Evolutionary conservation across 2,797 vertebrate genomes (phyloP), one percentile per base, ranked within the genome.

Genomic region (Amazonetta brasiliensis): DNA sequence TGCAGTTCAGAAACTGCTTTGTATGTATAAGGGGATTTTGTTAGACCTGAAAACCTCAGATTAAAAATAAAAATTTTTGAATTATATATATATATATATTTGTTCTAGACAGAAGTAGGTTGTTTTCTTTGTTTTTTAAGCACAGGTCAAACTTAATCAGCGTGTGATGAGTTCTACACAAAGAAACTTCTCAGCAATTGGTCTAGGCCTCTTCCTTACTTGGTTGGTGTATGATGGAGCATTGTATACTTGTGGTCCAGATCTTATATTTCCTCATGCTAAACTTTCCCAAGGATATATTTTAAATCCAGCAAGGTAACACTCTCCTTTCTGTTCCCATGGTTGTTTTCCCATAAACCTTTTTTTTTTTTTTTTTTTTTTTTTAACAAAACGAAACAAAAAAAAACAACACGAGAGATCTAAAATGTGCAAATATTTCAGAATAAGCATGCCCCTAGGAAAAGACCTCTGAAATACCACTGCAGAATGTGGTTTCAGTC

Each of bases 41-140:
- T 76, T 60, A 4, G n/a, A 56, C 44, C 11, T 71, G 37, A 55
- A 91, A 95, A 72, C 14, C n/a, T n/a, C 39, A 43, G 31, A 26
- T 80, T 81, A 86, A 82, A 91, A 84, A 54, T 58, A 75, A 68
- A 43, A 81, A 44, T 30, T 15, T 26, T 20, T 37, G 20, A 52
- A 26, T 52, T 69, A 37, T 18, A 30, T 28, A 20, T 26, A 11
- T 26, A 11, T 28, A 16, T 39, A 11, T 63, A 30, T 55, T 73
- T 90, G 5, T 37, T 39, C 50, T 87, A 84, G 54, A 28, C 50
- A 19, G 20, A 68, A 68, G 10, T 25, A 43, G 6, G 13, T 54
- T 77, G 22, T 30, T 88, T 81, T 68, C n/a, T 75, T 68, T 81
- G 56, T 86, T 17, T 58, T 66, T 90, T 88, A 78, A 73, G 50